Evolutionary conservation across 2,888 invertebrate species (phyloP), one percentile per base, ranked within the genome.

Genomic region (Drosophila antonietae): DNA sequence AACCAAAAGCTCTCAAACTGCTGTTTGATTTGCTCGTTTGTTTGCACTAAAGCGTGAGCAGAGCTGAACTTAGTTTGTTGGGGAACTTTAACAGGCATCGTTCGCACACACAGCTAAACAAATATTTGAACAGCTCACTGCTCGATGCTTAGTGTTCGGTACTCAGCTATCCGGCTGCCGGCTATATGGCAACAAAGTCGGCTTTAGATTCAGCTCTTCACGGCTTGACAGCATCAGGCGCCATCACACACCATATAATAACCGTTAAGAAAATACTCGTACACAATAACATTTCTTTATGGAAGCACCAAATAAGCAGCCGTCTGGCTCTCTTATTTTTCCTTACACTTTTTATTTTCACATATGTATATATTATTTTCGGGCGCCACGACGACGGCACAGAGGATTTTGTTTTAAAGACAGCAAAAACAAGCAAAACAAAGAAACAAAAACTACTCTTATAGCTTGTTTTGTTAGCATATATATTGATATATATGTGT

Each of bases 71-170:
- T 76, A 77, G 75, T 80, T 75, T 72, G 68, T 69, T 58, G 75
- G 59, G 79, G 67, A 83, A 88, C 87, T 88, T 75, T 81, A 86
- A 80, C 83, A 65, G 67, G 65, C 80, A 65, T 75, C 72, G 66
- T 63, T 75, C 76, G 63, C 61, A 68, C 63, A 68, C 66, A 87
- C 89, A 85, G 89, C 88, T 87, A 85, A 80, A 59, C 80, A 78
- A 85, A 85, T 87, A 89, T 85, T 89, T 75, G 57, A 68, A 62
- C 64, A 84, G 84, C 84, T 87, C 84, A 75, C 68, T 59, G 75
- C 67, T 59, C 70, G 51, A 28, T 55, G 60, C 23, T 51, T 23
- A 20, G 7, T 20, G 64, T 43, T 41, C 39, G n/a, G 0, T 12
- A 28, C 60, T 14, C 39, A 8, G 18, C 15, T 33, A 47, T 41